Evolutionary conservation across 2,888 invertebrate species (phyloP), one percentile per base, ranked within the genome.

Genomic region (Heliothis peltigera): DNA sequence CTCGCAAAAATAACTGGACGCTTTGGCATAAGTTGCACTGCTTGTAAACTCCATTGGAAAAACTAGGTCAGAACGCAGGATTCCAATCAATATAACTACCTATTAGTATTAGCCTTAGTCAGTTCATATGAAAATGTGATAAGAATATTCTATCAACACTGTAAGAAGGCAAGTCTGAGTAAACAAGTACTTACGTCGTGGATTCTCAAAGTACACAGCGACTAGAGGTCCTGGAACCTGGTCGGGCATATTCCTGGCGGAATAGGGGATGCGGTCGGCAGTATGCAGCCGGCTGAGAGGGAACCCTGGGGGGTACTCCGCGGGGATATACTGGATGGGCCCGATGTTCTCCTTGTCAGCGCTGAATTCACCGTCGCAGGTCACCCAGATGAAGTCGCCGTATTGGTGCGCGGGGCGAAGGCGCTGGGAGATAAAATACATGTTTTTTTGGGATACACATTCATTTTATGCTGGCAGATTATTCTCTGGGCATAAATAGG

Each of bases 341-440:
- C 97, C 97, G 57, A 98, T 94, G 87, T 97, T 96, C 90, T 98
- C 98, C 87, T 96, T 95, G 88, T 98, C 98, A 0, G 96, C 95
- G 54, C 96, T 95, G 84, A 96, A 96, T 90, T 97, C 97, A 18
- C 98, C 98, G 42, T 96, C 94, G 88, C 99, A 99, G 10, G 97
- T 96, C 19, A 99, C 95, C 97, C 98, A 98, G 42, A 98, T 94
- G 92, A 96, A 96, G 81, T 96, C 95, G 0, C 95, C 95, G 89
- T 93, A 85, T 2, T 87, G 85, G 42, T 89, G 84, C 0, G 91
- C 92, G 10, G 93, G 92, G 0, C 83, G 85, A 51, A 87, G 86
- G 12, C 84, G 85, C 93, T 93, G 79, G 4, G 17, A 4, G 0
- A 18, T 18, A 43, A 43, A 43, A 43, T 4, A 43, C 18, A 18